phyloP scores from a whole-genome alignment of 1,140 invertebrate species.

The Drosophila miranda region DNA sequence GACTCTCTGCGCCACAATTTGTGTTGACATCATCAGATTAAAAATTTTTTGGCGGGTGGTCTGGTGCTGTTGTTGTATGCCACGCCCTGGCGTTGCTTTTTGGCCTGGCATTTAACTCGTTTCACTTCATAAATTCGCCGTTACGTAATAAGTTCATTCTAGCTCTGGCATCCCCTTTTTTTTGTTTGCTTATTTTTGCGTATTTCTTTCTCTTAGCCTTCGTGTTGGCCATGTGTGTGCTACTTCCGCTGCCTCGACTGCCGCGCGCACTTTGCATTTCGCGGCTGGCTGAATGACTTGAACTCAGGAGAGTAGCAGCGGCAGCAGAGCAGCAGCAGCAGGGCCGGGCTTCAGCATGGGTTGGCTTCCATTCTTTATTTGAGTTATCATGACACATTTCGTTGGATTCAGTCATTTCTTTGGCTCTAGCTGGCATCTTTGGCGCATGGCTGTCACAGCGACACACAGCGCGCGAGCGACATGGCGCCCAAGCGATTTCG shows the following conservation, averaged over 20 bases:
- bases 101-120: conserved; percentile 79
- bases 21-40: conserved; percentile 81
- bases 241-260: conserved; percentile 54
- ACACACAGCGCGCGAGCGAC: conserved; percentile 14
- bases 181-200: not conserved
- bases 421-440: conserved; percentile 60
- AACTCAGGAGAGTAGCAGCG: conserved; percentile 13
- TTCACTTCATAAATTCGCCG: conserved; percentile 79
- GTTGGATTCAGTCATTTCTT: conserved; percentile 79
- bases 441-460: conserved; percentile 70
- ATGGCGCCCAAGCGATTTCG: conserved; percentile 57
- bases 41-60: conserved; percentile 47
- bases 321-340: conserved; percentile 35
- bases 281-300: conserved; percentile 72
- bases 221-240: conserved; percentile 19
- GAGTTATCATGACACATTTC: conserved; percentile 81
- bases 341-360: conserved; percentile 38
- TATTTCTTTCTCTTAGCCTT: conserved; percentile 39
- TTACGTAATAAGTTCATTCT: conserved; percentile 75
- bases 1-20: conserved; percentile 69
- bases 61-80: conserved; percentile 4
- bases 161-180: conserved; percentile 23
- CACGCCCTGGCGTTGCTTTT: conserved; percentile 36
- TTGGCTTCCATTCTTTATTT: conserved; percentile 75
- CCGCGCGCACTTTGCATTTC: conserved; percentile 70